Percentiles rank a stretch among this genome's conserved stretches.
phyloP scores from a whole-genome alignment of 2,888 invertebrate genomes.

The Hypsopygia costalis region DNA sequence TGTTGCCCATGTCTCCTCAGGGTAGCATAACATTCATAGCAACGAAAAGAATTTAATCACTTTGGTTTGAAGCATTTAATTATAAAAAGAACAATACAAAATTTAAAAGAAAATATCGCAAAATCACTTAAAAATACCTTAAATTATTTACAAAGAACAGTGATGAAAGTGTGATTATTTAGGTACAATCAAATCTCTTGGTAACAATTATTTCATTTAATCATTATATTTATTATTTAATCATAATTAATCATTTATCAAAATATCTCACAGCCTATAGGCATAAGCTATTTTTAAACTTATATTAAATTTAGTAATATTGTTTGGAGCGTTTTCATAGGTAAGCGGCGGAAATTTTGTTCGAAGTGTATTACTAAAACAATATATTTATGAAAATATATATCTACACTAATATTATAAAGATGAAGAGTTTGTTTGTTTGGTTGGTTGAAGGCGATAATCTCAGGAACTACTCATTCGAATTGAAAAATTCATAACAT shows the following conservation, averaged over 20 bases:
- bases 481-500: too few species aligned
- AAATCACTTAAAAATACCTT: constrained; percentile 13
- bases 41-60: constrained; percentile 26
- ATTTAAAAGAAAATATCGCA: constrained; percentile 28
- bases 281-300: constrained; percentile 16
- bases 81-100: constrained; percentile 55
- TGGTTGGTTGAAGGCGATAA: too few species aligned
- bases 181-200: constrained; percentile 41
- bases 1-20: too few species aligned
- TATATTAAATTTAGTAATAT: background rate
- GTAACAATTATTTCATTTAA: constrained; percentile 28
- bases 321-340: background rate
- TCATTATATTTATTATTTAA: constrained; percentile 4
- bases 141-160: background rate
- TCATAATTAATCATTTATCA: constrained; percentile 4
- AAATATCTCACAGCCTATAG: constrained; percentile 33
- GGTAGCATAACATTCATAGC: too few species aligned
- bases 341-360: too few species aligned
- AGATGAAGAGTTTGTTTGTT: too few species aligned
- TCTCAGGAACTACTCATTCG: too few species aligned
- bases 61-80: constrained; percentile 76
- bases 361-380: too few species aligned
- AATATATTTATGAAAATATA: too few species aligned
- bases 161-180: background rate
- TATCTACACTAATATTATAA: too few species aligned